Conservation (phyloP, 2,113 vertebrate genomes). For the Numenius arquata region DNA sequence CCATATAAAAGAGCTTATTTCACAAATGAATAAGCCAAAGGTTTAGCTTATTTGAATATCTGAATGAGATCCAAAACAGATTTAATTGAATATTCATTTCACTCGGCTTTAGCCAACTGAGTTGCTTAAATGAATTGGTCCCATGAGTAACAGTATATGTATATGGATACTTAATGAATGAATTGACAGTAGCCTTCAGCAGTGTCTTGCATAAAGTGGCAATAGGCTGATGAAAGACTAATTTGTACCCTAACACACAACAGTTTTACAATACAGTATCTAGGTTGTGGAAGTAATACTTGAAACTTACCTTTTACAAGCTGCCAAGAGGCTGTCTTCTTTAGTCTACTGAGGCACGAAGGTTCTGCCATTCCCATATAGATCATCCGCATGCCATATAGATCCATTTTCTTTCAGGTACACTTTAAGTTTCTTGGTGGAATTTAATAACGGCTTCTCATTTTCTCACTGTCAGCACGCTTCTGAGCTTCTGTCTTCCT, state of each 20-base stretch:
- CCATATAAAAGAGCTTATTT: slow-evolving; percentile 59
- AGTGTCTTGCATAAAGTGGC: background rate
- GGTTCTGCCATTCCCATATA: background rate
- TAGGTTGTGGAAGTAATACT: background rate
- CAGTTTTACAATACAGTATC: background rate
- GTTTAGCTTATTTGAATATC: slow-evolving; percentile 57
- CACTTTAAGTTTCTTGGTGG: background rate
- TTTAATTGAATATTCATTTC: slow-evolving; percentile 56
- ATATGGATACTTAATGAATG: background rate
- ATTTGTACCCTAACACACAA: background rate
- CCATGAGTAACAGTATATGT: background rate
- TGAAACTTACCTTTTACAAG: background rate
- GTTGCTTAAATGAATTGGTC: slow-evolving; percentile 20
- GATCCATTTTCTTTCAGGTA: background rate
- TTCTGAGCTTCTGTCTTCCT: background rate
- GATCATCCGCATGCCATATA: background rate
- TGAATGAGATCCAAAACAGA: slow-evolving; percentile 38
- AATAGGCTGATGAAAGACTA: background rate
- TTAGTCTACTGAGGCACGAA: background rate
- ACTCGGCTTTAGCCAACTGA: background rate
- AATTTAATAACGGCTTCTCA: background rate
- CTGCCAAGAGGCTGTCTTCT: background rate
- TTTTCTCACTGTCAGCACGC: background rate
- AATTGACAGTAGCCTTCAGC: background rate
- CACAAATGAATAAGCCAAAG: slow-evolving; percentile 61